Conservation (phyloP, 2,113 vertebrate species). For the Pygathrix nemaeus region DNA sequence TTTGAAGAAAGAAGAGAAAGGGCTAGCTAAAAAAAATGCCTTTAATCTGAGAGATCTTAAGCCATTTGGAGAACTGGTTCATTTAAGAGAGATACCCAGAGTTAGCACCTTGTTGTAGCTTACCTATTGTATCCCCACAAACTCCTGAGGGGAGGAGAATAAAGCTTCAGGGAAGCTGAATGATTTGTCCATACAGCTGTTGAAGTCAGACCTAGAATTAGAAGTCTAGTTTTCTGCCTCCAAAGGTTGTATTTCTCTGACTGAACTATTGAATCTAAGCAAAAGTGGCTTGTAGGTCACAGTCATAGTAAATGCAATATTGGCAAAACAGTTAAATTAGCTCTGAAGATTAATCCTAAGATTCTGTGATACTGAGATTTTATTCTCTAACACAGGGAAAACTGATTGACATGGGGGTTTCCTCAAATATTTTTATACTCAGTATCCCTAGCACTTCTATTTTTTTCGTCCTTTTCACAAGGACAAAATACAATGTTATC, state of each 20-base stretch:
- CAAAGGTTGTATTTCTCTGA: constrained; percentile 79
- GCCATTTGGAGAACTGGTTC: not conserved
- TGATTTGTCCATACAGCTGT: not conserved
- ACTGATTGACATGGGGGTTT: not conserved
- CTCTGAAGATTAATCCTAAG: not conserved
- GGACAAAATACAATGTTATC: not conserved
- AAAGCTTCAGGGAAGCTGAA: not conserved
- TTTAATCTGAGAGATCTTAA: not conserved
- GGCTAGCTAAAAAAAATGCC: not conserved
- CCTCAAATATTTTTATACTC: not conserved
- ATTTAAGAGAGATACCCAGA: not conserved
- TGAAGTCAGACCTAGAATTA: constrained; percentile 52
- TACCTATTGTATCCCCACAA: fast-evolving
- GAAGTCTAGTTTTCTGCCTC: constrained; percentile 66
- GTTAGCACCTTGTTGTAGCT: not conserved
- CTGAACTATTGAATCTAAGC: constrained; percentile 48
- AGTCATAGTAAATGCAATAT: not conserved
- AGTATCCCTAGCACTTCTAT: not conserved
- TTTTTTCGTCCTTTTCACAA: not conserved
- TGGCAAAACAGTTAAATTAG: not conserved
- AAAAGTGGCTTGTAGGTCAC: not conserved
- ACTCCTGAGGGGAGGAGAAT: not conserved
- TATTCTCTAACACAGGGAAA: not conserved
- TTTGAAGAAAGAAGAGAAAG: not conserved
- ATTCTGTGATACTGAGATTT: not conserved